Percentiles rank a stretch among this genome's conserved stretches.
Evolutionary conservation across 2,113 vertebrate species (phyloP).

Genomic region (Chinchilla lanigera): DNA sequence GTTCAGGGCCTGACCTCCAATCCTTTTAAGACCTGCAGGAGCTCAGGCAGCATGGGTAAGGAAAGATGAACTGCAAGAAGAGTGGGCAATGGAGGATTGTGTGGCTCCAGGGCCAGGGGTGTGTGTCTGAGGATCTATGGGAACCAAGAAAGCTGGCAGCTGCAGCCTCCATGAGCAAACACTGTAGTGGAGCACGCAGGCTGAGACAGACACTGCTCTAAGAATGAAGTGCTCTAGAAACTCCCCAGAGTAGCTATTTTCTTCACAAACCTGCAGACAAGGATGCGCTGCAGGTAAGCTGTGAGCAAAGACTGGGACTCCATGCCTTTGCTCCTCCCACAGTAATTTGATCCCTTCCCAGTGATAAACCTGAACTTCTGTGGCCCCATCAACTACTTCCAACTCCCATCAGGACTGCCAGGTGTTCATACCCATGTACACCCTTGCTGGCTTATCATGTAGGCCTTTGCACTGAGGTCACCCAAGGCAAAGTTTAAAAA

Average conservation of each 20-base stretch:
- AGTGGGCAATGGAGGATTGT: too few relatives aligned
- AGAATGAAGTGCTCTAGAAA: neutral
- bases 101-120: too few relatives aligned
- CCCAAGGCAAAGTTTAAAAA: neutral
- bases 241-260: neutral
- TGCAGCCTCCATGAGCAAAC: neutral
- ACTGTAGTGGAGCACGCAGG: too few relatives aligned
- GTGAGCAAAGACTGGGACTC: neutral
- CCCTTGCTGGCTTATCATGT: neutral
- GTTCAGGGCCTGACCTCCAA: neutral
- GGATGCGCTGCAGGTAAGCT: neutral
- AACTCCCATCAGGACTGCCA: neutral
- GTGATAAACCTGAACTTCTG: too few relatives aligned
- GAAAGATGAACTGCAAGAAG: neutral
- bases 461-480: neutral
- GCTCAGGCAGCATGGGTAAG: neutral
- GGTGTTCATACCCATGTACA: neutral
- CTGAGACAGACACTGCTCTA: neutral
- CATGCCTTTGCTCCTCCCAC: neutral
- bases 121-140: neutral
- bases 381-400: neutral
- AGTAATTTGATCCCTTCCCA: neutral
- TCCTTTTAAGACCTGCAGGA: neutral
- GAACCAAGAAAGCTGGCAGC: neutral
- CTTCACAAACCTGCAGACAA: neutral